A percentile compares a stretch with the other conserved stretches of the same genome.
These are phyloP conservation scores for Denticeps clupeoides DNA, from an alignment of 2,797 vertebrate species.

Conservation along the genomic window DNA sequence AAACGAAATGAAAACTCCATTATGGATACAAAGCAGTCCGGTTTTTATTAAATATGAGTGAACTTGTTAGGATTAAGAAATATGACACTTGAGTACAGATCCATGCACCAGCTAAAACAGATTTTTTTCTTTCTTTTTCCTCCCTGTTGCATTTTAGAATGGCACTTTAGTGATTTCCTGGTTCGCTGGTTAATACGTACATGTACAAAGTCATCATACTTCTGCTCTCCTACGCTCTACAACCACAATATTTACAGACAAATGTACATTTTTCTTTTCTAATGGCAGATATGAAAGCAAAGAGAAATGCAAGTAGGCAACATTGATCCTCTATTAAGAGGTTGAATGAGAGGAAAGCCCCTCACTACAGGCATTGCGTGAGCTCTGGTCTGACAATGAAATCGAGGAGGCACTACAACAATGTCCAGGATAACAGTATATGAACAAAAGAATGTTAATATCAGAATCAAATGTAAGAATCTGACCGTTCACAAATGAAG, in stretches of 20 bases:
- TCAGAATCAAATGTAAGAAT: conserved; percentile 6
- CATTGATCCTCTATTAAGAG: background rate
- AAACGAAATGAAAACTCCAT: conserved; percentile 13
- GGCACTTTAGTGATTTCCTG: conserved; percentile 43
- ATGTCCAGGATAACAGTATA: conserved; percentile 4
- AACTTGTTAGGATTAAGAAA: conserved; percentile 34
- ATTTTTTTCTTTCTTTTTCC: conserved; percentile 6
- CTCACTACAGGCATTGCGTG: conserved; percentile 9
- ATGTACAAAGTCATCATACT: conserved; percentile 28
- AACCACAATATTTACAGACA: conserved; percentile 40
- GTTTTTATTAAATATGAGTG: conserved; percentile 43
- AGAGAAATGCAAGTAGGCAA: conserved; percentile 12
- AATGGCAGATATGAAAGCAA: conserved; percentile 17
- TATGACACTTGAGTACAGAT: conserved; percentile 23
- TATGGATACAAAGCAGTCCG: conserved; percentile 32
- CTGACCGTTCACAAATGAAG: conserved; percentile 24
- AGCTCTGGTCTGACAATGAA: conserved; percentile 10
- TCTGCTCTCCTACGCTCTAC: conserved; percentile 18
- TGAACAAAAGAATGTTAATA: conserved; percentile 6
- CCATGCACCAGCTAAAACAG: conserved; percentile 20
- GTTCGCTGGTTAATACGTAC: conserved; percentile 32
- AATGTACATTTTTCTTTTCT: conserved; percentile 33
- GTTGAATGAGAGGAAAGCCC: background rate
- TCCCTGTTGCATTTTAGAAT: conserved; percentile 23
- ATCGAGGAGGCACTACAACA: no score